These are phyloP conservation scores for Acrobasis repandana DNA, from an alignment of 2,888 invertebrate genomes.

Conservation along the genomic window DNA sequence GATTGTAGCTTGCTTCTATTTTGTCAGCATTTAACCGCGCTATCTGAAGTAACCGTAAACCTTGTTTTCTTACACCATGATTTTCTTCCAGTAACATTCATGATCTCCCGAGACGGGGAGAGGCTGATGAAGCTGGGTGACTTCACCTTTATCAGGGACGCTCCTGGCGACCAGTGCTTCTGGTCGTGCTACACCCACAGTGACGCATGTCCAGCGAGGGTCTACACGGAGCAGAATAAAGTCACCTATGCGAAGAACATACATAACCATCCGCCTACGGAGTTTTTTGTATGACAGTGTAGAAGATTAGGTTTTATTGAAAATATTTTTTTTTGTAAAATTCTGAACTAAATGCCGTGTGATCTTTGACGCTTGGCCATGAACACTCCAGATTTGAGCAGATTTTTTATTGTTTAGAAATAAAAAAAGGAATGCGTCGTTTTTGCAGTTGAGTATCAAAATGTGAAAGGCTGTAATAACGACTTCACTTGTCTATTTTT, in stretches of 20 bases:
- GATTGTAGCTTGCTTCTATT: no score
- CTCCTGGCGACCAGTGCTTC: slow-evolving; percentile 50
- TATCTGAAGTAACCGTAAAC: no score
- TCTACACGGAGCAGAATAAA: slow-evolving; percentile 59
- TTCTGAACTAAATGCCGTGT: not conserved
- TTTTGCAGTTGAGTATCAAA: no score
- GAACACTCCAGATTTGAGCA: not conserved
- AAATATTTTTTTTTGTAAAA: not conserved
- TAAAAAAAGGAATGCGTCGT: no score
- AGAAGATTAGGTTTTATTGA: slow-evolving; percentile 23
- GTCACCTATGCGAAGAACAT: slow-evolving; percentile 62
- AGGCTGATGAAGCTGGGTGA: slow-evolving; percentile 71
- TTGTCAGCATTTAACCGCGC: no score
- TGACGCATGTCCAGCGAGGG: slow-evolving; percentile 65
- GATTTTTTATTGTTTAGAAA: no score
- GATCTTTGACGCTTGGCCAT: not conserved
- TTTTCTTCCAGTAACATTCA: slow-evolving; percentile 67
- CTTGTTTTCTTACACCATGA: slow-evolving; percentile 20
- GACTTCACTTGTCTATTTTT: no score
- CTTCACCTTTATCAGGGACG: slow-evolving; percentile 65
- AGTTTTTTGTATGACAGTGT: slow-evolving; percentile 69
- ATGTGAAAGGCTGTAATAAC: no score
- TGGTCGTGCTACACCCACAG: slow-evolving; percentile 76
- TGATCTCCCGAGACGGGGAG: slow-evolving; percentile 70
- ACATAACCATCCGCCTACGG: slow-evolving; percentile 74